Evolutionary conservation across 2,113 vertebrate genomes (phyloP), one percentile per base, ranked within the genome.

Genomic region (Silurus glanis): DNA sequence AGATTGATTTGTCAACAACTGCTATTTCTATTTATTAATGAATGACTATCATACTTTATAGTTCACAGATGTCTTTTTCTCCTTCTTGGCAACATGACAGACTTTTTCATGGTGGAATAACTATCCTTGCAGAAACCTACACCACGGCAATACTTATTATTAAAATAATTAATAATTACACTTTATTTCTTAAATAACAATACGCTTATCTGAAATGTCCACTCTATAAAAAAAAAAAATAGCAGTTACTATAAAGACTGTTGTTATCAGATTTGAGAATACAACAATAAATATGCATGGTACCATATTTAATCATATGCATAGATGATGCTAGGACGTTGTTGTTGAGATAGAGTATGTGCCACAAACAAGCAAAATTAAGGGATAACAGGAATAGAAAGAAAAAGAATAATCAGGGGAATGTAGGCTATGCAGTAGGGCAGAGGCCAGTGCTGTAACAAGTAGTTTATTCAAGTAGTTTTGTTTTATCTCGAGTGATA

Each of bases 401-500:
- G n/a, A 66, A 76, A 71, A 86, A 51, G 72, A 72, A 74, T 47
- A 67, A 45, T 25, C 74, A 4, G 19, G 74, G 17, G 45, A 55
- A n/a, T n/a, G 28, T 56, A 89, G 66, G 28, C 62, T 55, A 3
- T 2, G 49, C 13, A 66, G 23, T 55, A 37, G 49, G 8, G 25
- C 25, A 67, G 67, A 62, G 85, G 88, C 80, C 82, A 28, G 58
- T 2, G 37, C 37, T 21, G n/a, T 28, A 28, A 83, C 62, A 71
- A 80, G 75, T 56, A 62, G 55, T 62, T 85, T 56, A 86, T 64
- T 90, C 87, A 86, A 86, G 90, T 92, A 83, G 67, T 90, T 91
- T 80, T 87, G 82, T 91, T 89, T 74, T 88, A 92, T 93, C 92
- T 88, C 82, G 55, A 74, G 83, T 91, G 87, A 91, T 90, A 89